Evolutionary conservation across 1,140 invertebrate genomes (phyloP).

Genomic region (Drosophila albomicans): DNA sequence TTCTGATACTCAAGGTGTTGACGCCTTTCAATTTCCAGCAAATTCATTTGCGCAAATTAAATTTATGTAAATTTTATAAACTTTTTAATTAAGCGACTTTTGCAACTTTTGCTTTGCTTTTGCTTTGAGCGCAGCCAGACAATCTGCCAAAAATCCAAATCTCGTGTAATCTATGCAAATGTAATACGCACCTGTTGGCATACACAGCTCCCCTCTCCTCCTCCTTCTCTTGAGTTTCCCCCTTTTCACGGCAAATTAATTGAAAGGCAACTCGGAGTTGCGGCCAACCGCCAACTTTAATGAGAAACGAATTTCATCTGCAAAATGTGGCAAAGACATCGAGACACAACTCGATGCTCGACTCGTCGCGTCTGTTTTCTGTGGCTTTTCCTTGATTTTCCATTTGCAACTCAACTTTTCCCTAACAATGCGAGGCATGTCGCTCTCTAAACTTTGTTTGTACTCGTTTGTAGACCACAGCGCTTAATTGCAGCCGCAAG

Average conservation of each 20-base stretch:
- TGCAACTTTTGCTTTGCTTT: constrained; percentile 46
- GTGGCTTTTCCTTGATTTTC: constrained; percentile 20
- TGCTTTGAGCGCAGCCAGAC: neutral
- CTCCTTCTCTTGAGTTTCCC: too few relatives aligned
- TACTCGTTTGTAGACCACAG: constrained; percentile 22
- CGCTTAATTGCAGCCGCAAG: constrained; percentile 56
- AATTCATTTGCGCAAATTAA: constrained; percentile 68
- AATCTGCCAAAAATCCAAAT: constrained; percentile 22
- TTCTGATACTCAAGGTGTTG: neutral
- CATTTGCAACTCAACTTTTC: constrained; percentile 30
- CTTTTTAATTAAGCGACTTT: constrained; percentile 73
- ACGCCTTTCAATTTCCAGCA: constrained; percentile 55
- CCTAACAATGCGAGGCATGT: neutral
- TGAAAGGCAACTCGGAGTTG: constrained; percentile 31
- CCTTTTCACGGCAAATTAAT: constrained; percentile 32
- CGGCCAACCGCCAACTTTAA: constrained; percentile 37
- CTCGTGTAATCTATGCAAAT: constrained; percentile 73
- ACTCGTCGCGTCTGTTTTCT: constrained; percentile 7
- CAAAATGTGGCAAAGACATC: constrained; percentile 16
- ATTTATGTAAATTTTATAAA: constrained; percentile 78
- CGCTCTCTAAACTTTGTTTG: neutral
- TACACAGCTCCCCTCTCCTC: neutral
- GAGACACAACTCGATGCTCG: neutral
- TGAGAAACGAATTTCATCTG: constrained; percentile 30
- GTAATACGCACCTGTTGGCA: constrained; percentile 72